phyloP scores from a whole-genome alignment of 2,888 invertebrate species.

The Scaptomyza flava region DNA sequence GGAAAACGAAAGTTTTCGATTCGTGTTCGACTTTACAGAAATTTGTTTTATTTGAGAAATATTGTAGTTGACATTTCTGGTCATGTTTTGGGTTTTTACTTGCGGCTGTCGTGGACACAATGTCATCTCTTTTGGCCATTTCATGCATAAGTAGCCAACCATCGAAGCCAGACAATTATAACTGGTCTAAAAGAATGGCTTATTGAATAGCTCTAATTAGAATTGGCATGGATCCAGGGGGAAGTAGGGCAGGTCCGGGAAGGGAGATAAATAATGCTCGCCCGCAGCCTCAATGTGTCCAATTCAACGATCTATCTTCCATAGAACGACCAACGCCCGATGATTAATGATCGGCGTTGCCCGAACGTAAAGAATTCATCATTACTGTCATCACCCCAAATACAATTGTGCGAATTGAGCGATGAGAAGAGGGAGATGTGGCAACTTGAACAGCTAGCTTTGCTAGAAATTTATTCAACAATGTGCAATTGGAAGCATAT shows the following conservation, averaged over 20 bases:
- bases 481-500: no score
- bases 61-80: constrained; percentile 46
- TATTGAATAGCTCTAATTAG: constrained; percentile 78
- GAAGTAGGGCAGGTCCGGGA: neutral
- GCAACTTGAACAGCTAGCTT: constrained; percentile 43
- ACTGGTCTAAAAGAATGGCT: constrained; percentile 43
- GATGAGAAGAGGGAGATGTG: neutral
- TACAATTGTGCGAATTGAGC: constrained; percentile 54
- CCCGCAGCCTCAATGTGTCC: constrained; percentile 52
- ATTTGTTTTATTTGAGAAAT: constrained; percentile 26
- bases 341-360: constrained; percentile 64
- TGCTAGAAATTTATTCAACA: no score
- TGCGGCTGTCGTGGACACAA: constrained; percentile 7
- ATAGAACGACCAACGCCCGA: constrained; percentile 33
- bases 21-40: constrained; percentile 52
- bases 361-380: constrained; percentile 60
- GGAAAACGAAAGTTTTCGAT: constrained; percentile 64
- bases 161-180: constrained; percentile 31
- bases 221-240: constrained; percentile 61
- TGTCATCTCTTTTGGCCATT: constrained; percentile 14
- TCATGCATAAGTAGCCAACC: constrained; percentile 5
- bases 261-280: constrained; percentile 29
- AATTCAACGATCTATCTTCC: constrained; percentile 42
- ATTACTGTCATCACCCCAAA: constrained; percentile 64
- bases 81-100: constrained; percentile 31